phyloP scores from a whole-genome alignment of 2,888 invertebrate species.

The Alsophila aescularia region DNA sequence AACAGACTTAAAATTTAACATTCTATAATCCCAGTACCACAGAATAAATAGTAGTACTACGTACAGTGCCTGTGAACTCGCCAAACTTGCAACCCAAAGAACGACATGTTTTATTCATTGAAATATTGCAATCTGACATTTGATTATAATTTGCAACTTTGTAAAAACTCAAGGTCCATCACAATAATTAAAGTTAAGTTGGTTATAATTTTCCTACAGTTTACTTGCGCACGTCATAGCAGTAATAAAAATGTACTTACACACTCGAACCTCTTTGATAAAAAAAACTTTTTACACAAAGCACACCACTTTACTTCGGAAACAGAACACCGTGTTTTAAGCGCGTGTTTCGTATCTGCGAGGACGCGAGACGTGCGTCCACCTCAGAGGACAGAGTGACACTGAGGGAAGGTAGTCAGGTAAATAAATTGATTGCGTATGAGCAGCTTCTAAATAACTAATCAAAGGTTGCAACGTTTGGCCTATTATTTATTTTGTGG shows the following conservation, averaged over 20 bases:
- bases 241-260: slow-evolving; percentile 44
- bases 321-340: slow-evolving; percentile 16
- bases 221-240: neutral
- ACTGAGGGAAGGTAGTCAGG: slow-evolving; percentile 27
- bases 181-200: slow-evolving; percentile 5
- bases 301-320: slow-evolving; percentile 39
- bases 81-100: neutral
- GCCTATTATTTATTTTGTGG: too few species aligned
- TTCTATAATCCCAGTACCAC: too few species aligned
- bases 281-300: slow-evolving; percentile 46
- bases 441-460: slow-evolving; percentile 32
- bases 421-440: slow-evolving; percentile 31
- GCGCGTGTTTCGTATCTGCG: slow-evolving; percentile 24
- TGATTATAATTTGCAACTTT: slow-evolving; percentile 3
- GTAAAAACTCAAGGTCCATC: slow-evolving; percentile 31
- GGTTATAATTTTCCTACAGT: neutral
- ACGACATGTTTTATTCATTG: neutral
- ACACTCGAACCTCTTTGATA: slow-evolving; percentile 40
- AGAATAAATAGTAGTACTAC: too few species aligned
- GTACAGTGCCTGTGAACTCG: too few species aligned
- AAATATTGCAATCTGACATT: slow-evolving; percentile 9
- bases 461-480: slow-evolving; percentile 21
- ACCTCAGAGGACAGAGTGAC: slow-evolving; percentile 5
- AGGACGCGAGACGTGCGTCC: slow-evolving; percentile 22
- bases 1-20: too few species aligned